These are phyloP conservation scores for Echeneis naucrates DNA, from an alignment of 2,797 vertebrate species.

Conservation along the genomic window DNA sequence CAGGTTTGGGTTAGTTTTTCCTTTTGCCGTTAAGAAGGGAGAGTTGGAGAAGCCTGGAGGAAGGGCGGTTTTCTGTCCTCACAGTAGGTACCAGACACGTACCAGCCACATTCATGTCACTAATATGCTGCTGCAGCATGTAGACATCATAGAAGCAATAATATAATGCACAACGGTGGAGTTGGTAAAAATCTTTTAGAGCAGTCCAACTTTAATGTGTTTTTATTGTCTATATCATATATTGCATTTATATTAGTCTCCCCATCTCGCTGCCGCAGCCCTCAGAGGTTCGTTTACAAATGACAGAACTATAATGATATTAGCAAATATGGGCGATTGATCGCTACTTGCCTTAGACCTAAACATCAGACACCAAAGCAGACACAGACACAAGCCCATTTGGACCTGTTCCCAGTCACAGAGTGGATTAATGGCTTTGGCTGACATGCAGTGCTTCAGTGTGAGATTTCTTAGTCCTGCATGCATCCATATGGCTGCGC, in stretches of 20 bases:
- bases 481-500: conserved; percentile 61
- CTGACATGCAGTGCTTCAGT: conserved; percentile 38
- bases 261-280: neutral
- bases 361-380: conserved; percentile 56
- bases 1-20: neutral
- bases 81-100: neutral
- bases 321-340: conserved; percentile 49
- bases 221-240: neutral
- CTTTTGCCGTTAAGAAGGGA: neutral
- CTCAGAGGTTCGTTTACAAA: conserved; percentile 46
- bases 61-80: neutral
- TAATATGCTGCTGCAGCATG: neutral
- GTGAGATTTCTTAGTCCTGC: conserved; percentile 44
- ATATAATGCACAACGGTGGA: no score
- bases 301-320: conserved; percentile 55
- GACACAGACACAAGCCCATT: conserved; percentile 55
- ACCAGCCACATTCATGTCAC: neutral
- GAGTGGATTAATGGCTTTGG: conserved; percentile 73
- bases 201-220: neutral
- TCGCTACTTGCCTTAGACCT: conserved; percentile 44
- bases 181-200: neutral
- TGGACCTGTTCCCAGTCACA: conserved; percentile 64
- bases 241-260: conserved; percentile 8
- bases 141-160: neutral
- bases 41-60: neutral